phyloP scores from a whole-genome alignment of 2,888 invertebrate genomes.

The Lepetodrilus schrolli region DNA sequence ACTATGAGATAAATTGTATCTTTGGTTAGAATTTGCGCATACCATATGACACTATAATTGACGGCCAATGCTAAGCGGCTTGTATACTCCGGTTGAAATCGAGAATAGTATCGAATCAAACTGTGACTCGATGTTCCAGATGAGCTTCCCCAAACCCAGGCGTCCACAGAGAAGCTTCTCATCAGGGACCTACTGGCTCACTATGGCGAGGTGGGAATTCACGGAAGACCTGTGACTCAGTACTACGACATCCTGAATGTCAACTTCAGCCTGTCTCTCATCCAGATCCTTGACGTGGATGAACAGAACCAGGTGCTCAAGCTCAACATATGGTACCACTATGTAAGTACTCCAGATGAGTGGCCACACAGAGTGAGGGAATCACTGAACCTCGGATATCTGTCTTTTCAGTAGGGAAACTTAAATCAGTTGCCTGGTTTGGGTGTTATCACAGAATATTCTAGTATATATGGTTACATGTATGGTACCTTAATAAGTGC shows the following conservation, averaged over 20 bases:
- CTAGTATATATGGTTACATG: no score
- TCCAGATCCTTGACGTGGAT: conserved; percentile 67
- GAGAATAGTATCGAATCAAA: neutral
- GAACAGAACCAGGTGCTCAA: conserved; percentile 68
- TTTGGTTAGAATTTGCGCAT: no score
- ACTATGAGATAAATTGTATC: no score
- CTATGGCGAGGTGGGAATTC: conserved; percentile 55
- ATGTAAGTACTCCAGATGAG: conserved; percentile 53
- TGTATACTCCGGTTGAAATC: no score
- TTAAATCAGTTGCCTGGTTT: neutral
- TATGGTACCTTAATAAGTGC: no score
- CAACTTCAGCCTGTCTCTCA: conserved; percentile 64
- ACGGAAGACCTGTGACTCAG: conserved; percentile 64
- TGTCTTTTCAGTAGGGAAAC: neutral
- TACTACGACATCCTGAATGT: conserved; percentile 58
- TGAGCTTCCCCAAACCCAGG: neutral
- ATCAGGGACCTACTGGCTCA: conserved; percentile 65
- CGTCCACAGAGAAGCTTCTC: conserved; percentile 68
- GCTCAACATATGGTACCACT: conserved; percentile 68
- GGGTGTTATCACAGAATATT: no score
- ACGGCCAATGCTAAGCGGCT: no score
- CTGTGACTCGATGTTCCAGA: neutral
- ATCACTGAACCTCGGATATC: neutral
- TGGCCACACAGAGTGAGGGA: neutral
- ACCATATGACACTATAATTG: no score